Base-by-base conservation (phyloP, 2,888 invertebrate species). In the Crocallis elinguaria region DNA sequence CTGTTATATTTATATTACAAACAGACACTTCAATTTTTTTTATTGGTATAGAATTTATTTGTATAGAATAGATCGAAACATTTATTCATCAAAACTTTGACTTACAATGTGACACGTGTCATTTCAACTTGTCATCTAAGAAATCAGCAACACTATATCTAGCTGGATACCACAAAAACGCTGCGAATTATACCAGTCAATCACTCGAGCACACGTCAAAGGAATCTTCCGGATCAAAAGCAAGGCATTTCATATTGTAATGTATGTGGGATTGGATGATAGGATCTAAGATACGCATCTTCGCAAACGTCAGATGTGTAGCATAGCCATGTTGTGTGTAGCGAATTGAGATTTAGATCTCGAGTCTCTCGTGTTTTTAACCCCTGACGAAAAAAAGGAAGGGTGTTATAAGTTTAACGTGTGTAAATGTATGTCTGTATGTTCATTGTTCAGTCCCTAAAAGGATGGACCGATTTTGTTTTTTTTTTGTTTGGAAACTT, bases 191-290 rank as follows among this genome's bases (percentile, higher is more conserved):
- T 32, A 46, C 21, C 42, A 48, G 55, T 63, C 57, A 56, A 58
- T 63, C 62, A 53, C 9, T 21, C 11, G 41, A 25, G 49, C 59
- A 48, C 51, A 60, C 43, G 56, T 63, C 60, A 61, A 44, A 44
- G 36, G 43, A 57, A 57, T 54, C 54, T 48, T 44, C 33, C 35
- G 46, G 38, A 46, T 44, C 53, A 52, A 55, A 56, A 49, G n/a
- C 36, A 17, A 19, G 29, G 11, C 12, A 77, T 77, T 73, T 75
- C 58, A 69, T 68, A 76, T 75, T 77, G 70, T 71, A 78, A 79
- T 79, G 53, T 42, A 70, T 71, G 77, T 77, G 75, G 67, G 75
- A 77, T 62, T 50, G 49, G 60, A 17, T 59, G 66, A 66, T 69
- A 67, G 39, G 60, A 71, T 73, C 73, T 64, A 19, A 5, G 54